Base-by-base conservation (phyloP, 1,140 invertebrate genomes). In the Apis dorsata region DNA sequence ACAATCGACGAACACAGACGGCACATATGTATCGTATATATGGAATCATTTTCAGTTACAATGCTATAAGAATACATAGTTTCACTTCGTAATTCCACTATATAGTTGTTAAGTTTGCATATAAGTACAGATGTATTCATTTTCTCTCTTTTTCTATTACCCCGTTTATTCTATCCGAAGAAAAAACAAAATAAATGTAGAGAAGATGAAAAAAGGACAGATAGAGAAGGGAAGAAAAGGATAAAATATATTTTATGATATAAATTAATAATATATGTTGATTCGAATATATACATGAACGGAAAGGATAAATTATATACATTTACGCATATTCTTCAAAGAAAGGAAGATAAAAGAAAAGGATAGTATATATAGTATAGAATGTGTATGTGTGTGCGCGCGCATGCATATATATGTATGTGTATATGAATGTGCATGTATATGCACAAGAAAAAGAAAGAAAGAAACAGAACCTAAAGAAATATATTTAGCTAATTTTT, bases 121-220 rank as follows among this genome's bases (percentile, higher is more conserved):
- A 84, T 86, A 91, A 88, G 84, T 91, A 84, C 84, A 86, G 84
- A 73, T 73, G 79, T 69, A 81, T 34, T n/a, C 71, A 60, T 74
- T 84, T 73, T 74, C 60, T 84, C 79, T 69, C 57, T 77, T 76
- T 69, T 74, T 53, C 24, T 70, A 15, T 74, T 78, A 66, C 21
- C 72, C 28, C 71, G 65, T 84, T 86, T 85, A 85, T 85, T 71
- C 60, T 19, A 72, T 63, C 49, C 28, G 78, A 78, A 85, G 83
- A 89, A 87, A 85, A 85, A 87, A 86, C 82, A 74, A 85, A 85
- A 78, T 86, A 83, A 85, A 85, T 60, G 76, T 74, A 73, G n/a
- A 71, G 84, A 66, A 75, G 75, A 79, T 76, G 79, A 85, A 19
- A 65, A 53, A 51, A 59, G 44, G 66, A 15, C 65, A 74, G 57